Conservation (phyloP, 2,113 vertebrate species). For the Porphyrio hochstetteri region DNA sequence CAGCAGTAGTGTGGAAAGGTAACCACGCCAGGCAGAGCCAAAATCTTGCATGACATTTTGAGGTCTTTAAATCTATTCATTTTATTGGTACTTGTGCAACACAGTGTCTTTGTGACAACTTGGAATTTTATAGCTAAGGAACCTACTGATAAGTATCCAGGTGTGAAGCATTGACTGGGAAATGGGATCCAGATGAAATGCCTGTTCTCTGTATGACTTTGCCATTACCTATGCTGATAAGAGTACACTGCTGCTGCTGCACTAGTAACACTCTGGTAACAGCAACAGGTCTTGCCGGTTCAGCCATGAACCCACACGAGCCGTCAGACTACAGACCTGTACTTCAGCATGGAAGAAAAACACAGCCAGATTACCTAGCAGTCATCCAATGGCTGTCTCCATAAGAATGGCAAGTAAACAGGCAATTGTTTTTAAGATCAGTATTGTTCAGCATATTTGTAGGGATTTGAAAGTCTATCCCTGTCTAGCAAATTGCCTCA, state of each 20-base stretch:
- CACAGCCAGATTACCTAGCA: background rate
- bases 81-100: background rate
- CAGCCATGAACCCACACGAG: background rate
- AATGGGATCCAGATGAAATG: background rate
- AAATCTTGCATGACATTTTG: background rate
- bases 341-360: background rate
- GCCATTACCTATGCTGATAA: background rate
- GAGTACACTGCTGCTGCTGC: background rate
- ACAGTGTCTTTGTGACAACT: background rate
- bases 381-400: background rate
- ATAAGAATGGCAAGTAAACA: background rate
- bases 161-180: background rate
- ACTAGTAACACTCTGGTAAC: background rate
- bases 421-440: background rate
- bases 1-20: background rate
- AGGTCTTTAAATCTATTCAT: background rate
- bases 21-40: background rate
- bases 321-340: background rate
- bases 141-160: rapidly evolving
- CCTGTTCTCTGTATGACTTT: background rate
- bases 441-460: background rate
- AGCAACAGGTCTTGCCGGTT: background rate
- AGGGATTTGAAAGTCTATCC: background rate
- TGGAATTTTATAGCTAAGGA: background rate
- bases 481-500: background rate